Base-by-base conservation (phyloP, 1,140 invertebrate species). In the Drosophila novamexicana region DNA sequence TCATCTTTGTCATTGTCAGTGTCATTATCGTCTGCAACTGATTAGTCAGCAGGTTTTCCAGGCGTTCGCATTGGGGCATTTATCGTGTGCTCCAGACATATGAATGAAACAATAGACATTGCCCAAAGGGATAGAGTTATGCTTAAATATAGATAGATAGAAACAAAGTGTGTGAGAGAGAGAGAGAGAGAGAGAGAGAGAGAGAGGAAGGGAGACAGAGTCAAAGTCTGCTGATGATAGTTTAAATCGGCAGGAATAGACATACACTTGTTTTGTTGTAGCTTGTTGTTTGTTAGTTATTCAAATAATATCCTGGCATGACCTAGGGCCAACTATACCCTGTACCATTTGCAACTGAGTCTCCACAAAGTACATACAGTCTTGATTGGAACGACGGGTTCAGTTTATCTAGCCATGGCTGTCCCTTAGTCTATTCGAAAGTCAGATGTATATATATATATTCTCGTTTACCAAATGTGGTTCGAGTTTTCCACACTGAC, bases 31-130 rank as follows among this genome's bases (percentile, higher is more conserved):
- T 40, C 64, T 84, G 81, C 77, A 69, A 70, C 69, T 80, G 81
- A 83, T 83, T 79, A 83, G 76, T 84, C 81, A 83, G 81, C 81
- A 83, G 63, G 57, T 83, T 80, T 80, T 73, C 49, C 22, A 42
- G 42, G 14, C 37, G 18, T 9, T 39, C 7, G 53, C 61, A 42
- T 36, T 36, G 32, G 16, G 12, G 32, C 29, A 34, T 12, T 39
- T 40, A 12, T 29, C 52, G n/a, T 36, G 36, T n/a, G 34, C 47
- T 32, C 18, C 22, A 8, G 54, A 58, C 54, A 58, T 58, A 32
- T 37, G 32, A 49, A 10, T 49, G 45, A 49, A 49, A 47, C 49
- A 42, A 47, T 32, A 50, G 54, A 34, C 14, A 44, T 2, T 29
- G 57, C 18, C 29, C 12, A 4, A 53, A 53, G n/a, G n/a, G 3